Evolutionary conservation across 2,888 invertebrate genomes (phyloP).

Genomic region (Acleris literana): DNA sequence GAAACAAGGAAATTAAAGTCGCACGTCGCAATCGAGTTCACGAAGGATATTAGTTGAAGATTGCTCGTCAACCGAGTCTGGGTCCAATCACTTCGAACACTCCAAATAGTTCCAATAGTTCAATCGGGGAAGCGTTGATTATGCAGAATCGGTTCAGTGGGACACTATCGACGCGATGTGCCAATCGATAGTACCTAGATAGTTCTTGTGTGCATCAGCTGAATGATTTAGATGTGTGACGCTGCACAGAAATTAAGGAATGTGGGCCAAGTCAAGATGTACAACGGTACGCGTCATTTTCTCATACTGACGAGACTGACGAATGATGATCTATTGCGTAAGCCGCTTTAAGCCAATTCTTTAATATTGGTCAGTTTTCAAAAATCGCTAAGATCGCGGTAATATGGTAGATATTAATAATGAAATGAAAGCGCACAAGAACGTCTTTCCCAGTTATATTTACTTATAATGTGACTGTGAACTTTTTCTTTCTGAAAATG

Average conservation of each 20-base stretch:
- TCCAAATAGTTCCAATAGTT: conserved; percentile 61
- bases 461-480: too few species aligned
- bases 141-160: conserved; percentile 79
- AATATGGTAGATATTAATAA: too few species aligned
- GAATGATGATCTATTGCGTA: too few species aligned
- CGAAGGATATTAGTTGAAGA: conserved; percentile 81
- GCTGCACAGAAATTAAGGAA: not conserved
- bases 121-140: conserved; percentile 71
- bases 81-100: conserved; percentile 71
- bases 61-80: conserved; percentile 78
- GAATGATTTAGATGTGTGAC: not conserved
- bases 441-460: too few species aligned
- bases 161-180: conserved; percentile 55
- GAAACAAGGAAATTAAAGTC: conserved; percentile 72
- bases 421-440: too few species aligned
- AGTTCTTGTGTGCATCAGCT: conserved; percentile 2
- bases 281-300: too few species aligned
- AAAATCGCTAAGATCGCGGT: too few species aligned
- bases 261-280: too few species aligned
- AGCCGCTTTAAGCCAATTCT: too few species aligned
- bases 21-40: conserved; percentile 76
- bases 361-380: too few species aligned
- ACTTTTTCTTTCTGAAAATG: too few species aligned
- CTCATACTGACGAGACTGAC: too few species aligned
- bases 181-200: conserved; percentile 44